Percentiles rank a stretch among this genome's conserved stretches.
Evolutionary conservation across 2,113 vertebrate genomes (phyloP).

Genomic region (Neotoma lepida): DNA sequence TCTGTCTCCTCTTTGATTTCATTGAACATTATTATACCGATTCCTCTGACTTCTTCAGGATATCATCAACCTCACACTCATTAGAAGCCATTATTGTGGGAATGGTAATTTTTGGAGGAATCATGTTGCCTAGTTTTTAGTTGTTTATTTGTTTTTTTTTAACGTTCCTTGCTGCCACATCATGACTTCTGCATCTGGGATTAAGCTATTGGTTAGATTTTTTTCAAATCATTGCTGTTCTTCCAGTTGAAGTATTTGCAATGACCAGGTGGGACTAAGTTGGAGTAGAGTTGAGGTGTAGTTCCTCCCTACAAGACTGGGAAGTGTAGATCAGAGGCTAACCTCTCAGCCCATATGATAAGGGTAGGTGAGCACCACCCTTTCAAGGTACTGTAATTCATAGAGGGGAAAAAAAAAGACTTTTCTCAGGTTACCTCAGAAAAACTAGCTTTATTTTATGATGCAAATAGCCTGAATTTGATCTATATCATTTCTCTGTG

Average conservation of each 20-base stretch:
- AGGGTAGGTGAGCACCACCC: too few species aligned
- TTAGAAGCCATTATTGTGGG: neutral
- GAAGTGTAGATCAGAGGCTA: neutral
- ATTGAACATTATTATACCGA: neutral
- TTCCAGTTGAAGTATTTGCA: neutral
- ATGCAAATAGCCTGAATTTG: neutral
- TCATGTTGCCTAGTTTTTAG: too few species aligned
- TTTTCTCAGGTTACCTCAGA: neutral
- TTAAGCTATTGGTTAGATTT: neutral
- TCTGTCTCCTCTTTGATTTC: neutral
- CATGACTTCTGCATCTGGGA: neutral
- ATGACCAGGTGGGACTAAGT: neutral
- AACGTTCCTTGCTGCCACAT: neutral
- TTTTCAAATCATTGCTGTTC: neutral
- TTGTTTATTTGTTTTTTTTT: neutral
- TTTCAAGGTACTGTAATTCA: neutral
- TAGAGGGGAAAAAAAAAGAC: neutral
- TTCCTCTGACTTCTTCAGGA: neutral
- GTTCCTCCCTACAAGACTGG: neutral
- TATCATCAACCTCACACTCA: neutral
- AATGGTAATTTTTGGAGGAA: neutral
- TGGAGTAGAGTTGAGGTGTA: neutral
- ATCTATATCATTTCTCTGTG: neutral
- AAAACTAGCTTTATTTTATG: neutral
- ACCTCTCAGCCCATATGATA: neutral